Base-by-base conservation (phyloP, 1,140 invertebrate genomes). In the Rhopalosiphum maidis region DNA sequence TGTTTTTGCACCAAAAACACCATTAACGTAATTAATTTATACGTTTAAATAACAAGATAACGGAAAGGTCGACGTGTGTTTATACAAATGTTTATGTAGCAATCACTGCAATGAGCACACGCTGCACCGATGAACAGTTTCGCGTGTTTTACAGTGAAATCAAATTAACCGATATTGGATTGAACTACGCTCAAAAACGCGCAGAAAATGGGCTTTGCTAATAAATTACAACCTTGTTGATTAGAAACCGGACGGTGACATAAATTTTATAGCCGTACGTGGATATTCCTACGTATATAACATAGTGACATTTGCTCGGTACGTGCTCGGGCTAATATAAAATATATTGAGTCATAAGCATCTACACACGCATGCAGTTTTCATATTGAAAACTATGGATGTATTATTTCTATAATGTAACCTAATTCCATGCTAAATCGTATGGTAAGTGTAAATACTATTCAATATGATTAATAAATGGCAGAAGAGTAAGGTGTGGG, bases 341-440 rank as follows among this genome's bases (percentile, higher is more conserved):
- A n/a, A 77, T n/a, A 77, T 77, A 77, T 77, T 77, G 60, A n/a
- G 60, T 68, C 60, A 68, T 68, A 68, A 68, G 30, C n/a, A n/a
- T 68, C 30, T 60, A 60, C 11, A n/a, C 60, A 77, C 15, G n/a
- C 60, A 77, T 5, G 2, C 41, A 41, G 2, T 41, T 41, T 41
- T 41, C 41, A n/a, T n/a, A n/a, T 5, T n/a, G 4, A 18, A 21
- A 18, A 30, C 15, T 18, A 18, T n/a, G 15, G 55, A 60, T 68
- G 18, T 51, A 18, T n/a, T 77, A n/a, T 77, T 77, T n/a, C 60
- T 77, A 21, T 18, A n/a, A 77, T 35, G 4, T 77, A 77, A n/a
- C 5, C 60, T 77, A 35, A 77, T 77, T 77, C 15, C 4, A 35
- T 18, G 15, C 18, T n/a, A 77, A 77, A 0, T 15, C 60, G 4